Evolutionary conservation across 1,140 invertebrate species (phyloP).

Genomic region (Eulimnadia texana): DNA sequence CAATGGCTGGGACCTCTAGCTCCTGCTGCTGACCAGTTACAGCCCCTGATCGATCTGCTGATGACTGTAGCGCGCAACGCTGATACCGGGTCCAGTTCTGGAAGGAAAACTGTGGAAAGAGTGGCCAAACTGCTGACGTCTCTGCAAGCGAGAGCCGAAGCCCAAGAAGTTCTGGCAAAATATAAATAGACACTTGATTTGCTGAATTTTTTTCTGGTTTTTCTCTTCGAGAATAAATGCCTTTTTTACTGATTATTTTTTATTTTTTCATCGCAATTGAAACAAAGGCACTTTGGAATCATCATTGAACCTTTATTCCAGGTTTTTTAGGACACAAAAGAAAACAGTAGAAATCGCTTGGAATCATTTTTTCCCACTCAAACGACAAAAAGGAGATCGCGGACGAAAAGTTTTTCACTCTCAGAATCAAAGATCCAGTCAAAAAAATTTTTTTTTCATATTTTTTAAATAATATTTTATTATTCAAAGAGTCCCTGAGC

Average conservation of each 20-base stretch:
- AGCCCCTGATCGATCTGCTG: constrained; percentile 15
- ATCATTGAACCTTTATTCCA: no score
- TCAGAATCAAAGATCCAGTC: no score
- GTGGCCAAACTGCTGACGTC: constrained; percentile 1
- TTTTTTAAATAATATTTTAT: background rate
- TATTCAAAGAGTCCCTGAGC: background rate
- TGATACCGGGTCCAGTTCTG: background rate
- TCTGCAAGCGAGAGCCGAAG: constrained; percentile 2
- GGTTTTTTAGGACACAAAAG: no score
- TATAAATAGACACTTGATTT: constrained; percentile 6
- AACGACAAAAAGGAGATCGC: no score
- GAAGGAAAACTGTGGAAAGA: constrained; percentile 2
- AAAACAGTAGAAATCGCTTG: no score
- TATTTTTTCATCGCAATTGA: no score
- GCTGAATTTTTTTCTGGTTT: background rate
- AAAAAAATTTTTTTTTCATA: background rate
- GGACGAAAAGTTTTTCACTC: no score
- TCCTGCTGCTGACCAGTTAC: constrained; percentile 42
- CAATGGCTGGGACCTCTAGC: constrained; percentile 32
- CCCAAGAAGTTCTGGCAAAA: constrained; percentile 9
- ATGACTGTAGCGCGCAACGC: background rate
- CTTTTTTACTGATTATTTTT: no score
- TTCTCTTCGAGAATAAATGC: background rate
- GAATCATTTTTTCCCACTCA: no score
- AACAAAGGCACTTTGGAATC: no score